Percentiles rank a stretch among this genome's conserved stretches.
Evolutionary conservation across 2,797 vertebrate species (phyloP).

Genomic region (Sparidentex hasta): DNA sequence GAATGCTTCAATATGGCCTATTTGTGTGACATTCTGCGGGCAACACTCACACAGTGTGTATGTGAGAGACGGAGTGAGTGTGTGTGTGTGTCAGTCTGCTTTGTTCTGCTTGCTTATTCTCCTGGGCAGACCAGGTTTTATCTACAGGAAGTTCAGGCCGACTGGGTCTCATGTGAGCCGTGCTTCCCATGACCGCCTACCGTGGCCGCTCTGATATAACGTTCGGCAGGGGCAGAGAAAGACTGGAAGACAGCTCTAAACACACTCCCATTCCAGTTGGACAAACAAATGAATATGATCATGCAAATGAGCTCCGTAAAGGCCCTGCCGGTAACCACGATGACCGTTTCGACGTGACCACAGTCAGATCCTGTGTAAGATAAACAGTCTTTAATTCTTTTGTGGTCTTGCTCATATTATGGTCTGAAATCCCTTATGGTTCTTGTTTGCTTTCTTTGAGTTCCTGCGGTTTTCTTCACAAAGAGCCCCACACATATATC

Average conservation of each 20-base stretch:
- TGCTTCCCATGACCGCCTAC: constrained; percentile 79
- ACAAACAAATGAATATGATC: constrained; percentile 59
- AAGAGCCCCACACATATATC: constrained; percentile 43
- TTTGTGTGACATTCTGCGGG: constrained; percentile 73
- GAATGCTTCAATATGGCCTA: constrained; percentile 78
- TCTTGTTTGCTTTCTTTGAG: constrained; percentile 57
- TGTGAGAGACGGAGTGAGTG: constrained; percentile 22
- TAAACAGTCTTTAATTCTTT: constrained; percentile 52
- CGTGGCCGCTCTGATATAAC: constrained; percentile 56
- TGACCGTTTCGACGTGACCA: constrained; percentile 38
- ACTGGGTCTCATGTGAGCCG: constrained; percentile 83
- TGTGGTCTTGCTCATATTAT: constrained; percentile 61
- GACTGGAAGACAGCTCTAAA: constrained; percentile 28
- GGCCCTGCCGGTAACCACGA: constrained; percentile 26
- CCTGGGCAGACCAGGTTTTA: constrained; percentile 78
- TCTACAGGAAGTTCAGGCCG: constrained; percentile 85
- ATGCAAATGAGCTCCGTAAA: constrained; percentile 59
- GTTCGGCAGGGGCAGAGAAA: constrained; percentile 32
- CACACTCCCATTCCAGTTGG: constrained; percentile 37
- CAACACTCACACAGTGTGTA: constrained; percentile 24
- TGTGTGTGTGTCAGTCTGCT: constrained; percentile 45
- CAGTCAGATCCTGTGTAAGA: constrained; percentile 59
- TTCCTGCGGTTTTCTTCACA: constrained; percentile 54
- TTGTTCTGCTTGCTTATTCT: constrained; percentile 77
- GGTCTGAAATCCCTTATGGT: constrained; percentile 50